Base-by-base conservation (phyloP, 2,113 vertebrate species). In the Chionis minor region DNA sequence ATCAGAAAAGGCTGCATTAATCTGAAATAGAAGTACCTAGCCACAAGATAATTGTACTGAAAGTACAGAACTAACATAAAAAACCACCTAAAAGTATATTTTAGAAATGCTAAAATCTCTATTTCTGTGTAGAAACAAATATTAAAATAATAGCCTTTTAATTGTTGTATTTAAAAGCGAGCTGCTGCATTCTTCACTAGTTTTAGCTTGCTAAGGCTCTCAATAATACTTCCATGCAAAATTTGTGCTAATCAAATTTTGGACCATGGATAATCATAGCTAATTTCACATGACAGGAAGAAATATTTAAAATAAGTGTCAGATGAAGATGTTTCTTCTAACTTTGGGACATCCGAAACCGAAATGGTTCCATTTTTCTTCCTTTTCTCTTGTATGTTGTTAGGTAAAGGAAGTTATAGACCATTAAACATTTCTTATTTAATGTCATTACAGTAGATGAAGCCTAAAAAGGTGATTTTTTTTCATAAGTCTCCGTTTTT, bases 31-130 rank as follows among this genome's bases (percentile, higher is more conserved):
- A 73, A 81, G 20, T 22, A 72, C 9, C 4, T 62, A 91, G 15
- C 26, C 28, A 86, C 17, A 75, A 87, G n/a, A 55, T 10, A 75
- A 2, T 86, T 82, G 21, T 40, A 65, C 10, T 61, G 30, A 61
- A 92, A 93, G 15, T 21, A 82, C 17, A 69, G 56, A 82, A 59
- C 4, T 35, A 44, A 35, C 4, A 58, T 18, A 17, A 77, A 65
- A n/a, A 10, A 0, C 0, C 24, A 62, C 5, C 5, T 8, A 32
- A 12, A 71, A 54, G 3, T 44, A 23, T 35, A 35, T 28, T 74
- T 81, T 74, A 38, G 32, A 92, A 91, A 61, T 63, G 4, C 8
- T 75, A 51, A 84, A 75, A 63, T 6, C 1, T 42, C 30, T 33
- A 10, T 42, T 70, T 90, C 27, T 51, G 5, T 47, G 9, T 56